Base-by-base conservation (phyloP, 2,888 invertebrate genomes). In the Lepidochitona cinerea region DNA sequence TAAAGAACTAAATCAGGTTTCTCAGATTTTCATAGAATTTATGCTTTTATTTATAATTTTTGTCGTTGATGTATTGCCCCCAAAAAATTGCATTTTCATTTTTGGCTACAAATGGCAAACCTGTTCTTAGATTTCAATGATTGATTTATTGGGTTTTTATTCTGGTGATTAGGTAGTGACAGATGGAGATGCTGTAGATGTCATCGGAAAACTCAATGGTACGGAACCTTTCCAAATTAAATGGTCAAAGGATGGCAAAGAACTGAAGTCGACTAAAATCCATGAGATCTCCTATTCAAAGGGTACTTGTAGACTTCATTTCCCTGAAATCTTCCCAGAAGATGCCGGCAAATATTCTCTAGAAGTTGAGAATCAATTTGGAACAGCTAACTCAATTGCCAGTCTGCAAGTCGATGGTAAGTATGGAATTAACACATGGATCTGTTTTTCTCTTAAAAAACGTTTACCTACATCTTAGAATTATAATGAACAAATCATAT, bases 331-430 rank as follows among this genome's bases (percentile, higher is more conserved):
- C 71, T 93, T 93, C n/a, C 91, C 92, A 64, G 95, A 95, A 86
- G 94, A 94, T 88, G 93, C 94, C 4, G 96, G 96, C 54, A 94
- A 94, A 68, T 97, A 97, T 91, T 95, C 94, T 87, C 94, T 97
- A 59, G 94, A 96, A 35, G 83, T 88, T 0, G 85, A 85, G 75
- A 90, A 90, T 75, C 78, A 83, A 35, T 81, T 82, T 80, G 90
- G 90, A 9, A 82, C 81, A 35, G 86, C 85, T 32, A 79, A 81
- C 4, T 81, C 82, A 14, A 79, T 79, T 12, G 87, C 86, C 49
- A 82, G 83, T 67, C 80, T 90, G 12, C 81, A 75, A 41, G 90
- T 90, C 52, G 85, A 88, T 82, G 86, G 90, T 90, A 75, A 79
- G 82, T 49, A 7, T n/a, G 23, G 7, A 49, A 49, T n/a, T 23